Percentiles rank a stretch among this genome's conserved stretches.
These are phyloP conservation scores for Pseudomugil gertrudae DNA, from an alignment of 2,797 vertebrate genomes.

Conservation along the genomic window DNA sequence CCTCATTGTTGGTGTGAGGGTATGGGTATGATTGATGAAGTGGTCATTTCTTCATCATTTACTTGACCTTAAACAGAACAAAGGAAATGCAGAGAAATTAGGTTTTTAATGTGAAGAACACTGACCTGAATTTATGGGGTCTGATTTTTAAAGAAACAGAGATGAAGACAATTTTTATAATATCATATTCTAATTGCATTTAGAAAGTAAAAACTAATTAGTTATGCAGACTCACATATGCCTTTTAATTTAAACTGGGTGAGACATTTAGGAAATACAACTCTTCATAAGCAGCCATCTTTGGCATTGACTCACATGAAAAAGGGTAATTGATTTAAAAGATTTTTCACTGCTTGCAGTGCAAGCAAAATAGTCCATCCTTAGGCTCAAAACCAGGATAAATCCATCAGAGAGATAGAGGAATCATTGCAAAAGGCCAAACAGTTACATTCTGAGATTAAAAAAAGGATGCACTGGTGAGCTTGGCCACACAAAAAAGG, in stretches of 20 bases:
- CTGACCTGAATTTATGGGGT: neutral
- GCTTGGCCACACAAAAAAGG: constrained; percentile 2
- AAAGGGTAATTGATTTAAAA: neutral
- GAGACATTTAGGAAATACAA: neutral
- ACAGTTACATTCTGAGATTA: neutral
- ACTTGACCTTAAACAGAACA: neutral
- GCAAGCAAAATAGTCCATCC: neutral
- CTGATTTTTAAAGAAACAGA: neutral
- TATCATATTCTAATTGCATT: neutral
- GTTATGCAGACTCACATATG: neutral
- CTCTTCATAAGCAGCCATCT: neutral
- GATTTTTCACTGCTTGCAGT: neutral
- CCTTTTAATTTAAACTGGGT: neutral
- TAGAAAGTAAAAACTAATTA: neutral
- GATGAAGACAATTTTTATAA: too few species aligned
- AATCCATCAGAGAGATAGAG: neutral
- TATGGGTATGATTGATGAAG: neutral
- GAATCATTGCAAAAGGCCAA: neutral
- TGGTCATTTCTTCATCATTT: neutral
- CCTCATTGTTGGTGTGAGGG: neutral
- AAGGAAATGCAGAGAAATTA: neutral
- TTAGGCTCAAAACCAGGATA: neutral
- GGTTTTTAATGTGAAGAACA: neutral
- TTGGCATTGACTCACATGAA: neutral
- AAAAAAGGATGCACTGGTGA: neutral